Evolutionary conservation across 1,140 invertebrate species (phyloP), one percentile per base, ranked within the genome.

Genomic region (Cardiocondyla obscurior): DNA sequence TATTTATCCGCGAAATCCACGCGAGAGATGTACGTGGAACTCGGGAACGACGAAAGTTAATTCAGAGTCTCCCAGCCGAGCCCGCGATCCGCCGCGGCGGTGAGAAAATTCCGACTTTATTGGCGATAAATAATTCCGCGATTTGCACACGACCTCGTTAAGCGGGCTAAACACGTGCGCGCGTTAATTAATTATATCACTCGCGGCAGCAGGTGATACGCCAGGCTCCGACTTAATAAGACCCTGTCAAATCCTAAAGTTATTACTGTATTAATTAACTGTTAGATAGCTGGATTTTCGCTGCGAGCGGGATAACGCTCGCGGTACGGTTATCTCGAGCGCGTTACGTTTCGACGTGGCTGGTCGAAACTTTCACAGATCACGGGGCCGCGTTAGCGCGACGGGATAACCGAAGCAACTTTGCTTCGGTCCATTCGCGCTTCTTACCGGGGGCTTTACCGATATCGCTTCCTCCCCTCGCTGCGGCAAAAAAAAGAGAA

Each of bases 61-160:
- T 67, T 65, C n/a, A 16, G 46, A 19, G 74, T 36, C 36, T 67
- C 7, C 10, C 67, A 77, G 33, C 10, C 33, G n/a, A 62, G 57
- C 33, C 49, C 70, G 70, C 53, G 69, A 72, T 25, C 36, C 36
- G 51, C 53, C n/a, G 30, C 14, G 19, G 19, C 33, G 30, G 12
- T 74, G 58, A 44, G 44, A 76, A 76, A 51, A 67, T 67, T 77
- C 30, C 22, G 44, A 39, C 46, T 65, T 36, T 77, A 67, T 67
- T 51, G 22, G 19, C 44, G 33, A 77, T 39, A 65, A 77, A 77
- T 77, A 77, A 77, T 77, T 67, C n/a, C 46, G 46, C 33, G 30
- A 53, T 67, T 67, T 77, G 16, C 30, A 67, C 36, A 67, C 36
- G 22, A 16, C 22, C 70, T 58, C n/a, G 70, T 58, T 74, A 58